Conservation (phyloP, 2,888 invertebrate species). For the Ceraclea dissimilis region DNA sequence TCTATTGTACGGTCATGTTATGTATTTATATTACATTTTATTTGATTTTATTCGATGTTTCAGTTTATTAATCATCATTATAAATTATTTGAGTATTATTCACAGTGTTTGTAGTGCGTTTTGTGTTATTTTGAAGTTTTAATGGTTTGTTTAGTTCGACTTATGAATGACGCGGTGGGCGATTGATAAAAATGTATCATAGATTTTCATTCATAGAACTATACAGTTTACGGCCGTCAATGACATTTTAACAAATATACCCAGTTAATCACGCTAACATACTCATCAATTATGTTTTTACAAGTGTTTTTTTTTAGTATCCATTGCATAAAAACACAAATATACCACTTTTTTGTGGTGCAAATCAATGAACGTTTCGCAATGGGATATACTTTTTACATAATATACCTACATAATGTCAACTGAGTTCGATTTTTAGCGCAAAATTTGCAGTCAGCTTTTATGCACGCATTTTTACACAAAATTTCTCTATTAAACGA, state of each 20-base stretch:
- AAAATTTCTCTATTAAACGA: too few species aligned
- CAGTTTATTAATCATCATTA: background rate
- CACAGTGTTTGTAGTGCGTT: background rate
- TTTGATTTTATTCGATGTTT: background rate
- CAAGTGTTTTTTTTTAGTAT: too few species aligned
- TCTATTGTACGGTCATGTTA: background rate
- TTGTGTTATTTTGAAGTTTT: background rate
- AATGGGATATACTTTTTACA: too few species aligned
- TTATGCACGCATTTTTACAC: too few species aligned
- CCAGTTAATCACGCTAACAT: too few species aligned
- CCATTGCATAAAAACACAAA: too few species aligned
- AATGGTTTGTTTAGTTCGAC: background rate
- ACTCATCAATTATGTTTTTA: too few species aligned
- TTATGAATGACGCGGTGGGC: background rate
- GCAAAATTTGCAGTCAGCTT: too few species aligned
- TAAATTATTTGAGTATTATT: background rate
- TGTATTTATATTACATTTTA: background rate
- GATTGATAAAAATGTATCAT: background rate
- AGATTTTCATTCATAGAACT: constrained; percentile 1
- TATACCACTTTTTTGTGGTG: too few species aligned
- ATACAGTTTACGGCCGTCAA: background rate
- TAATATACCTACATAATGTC: too few species aligned
- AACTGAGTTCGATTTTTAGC: too few species aligned
- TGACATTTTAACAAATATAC: background rate
- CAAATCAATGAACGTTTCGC: too few species aligned